phyloP scores from a whole-genome alignment of 2,797 vertebrate genomes.

The Neopelma chrysocephalum region DNA sequence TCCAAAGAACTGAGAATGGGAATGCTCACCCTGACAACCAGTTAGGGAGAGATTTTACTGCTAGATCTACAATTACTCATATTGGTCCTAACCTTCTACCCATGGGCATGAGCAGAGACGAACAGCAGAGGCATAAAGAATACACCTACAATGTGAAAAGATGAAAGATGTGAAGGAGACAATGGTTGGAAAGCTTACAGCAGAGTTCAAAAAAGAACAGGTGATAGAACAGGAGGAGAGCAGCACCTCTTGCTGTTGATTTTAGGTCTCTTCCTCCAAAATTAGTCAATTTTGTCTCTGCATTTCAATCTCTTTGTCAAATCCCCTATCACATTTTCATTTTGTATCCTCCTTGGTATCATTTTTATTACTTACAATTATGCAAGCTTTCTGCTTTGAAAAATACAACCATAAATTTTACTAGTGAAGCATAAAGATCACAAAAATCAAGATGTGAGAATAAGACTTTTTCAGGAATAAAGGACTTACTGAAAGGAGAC shows the following conservation, averaged over 20 bases:
- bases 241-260: background rate
- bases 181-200: slow-evolving; percentile 58
- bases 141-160: slow-evolving; percentile 21
- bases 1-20: background rate
- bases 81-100: background rate
- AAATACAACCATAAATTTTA: slow-evolving; percentile 49
- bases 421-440: slow-evolving; percentile 39
- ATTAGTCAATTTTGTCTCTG: slow-evolving; percentile 22
- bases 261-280: slow-evolving; percentile 31
- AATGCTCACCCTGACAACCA: background rate
- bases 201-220: background rate
- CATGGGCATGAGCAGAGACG: background rate
- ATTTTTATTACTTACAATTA: slow-evolving; percentile 12
- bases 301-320: slow-evolving; percentile 35
- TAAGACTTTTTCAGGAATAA: slow-evolving; percentile 57
- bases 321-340: background rate
- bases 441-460: slow-evolving; percentile 43
- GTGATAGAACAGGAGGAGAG: slow-evolving; percentile 4
- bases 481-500: slow-evolving; percentile 62
- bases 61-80: background rate
- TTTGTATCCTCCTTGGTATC: background rate
- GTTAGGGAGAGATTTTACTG: background rate
- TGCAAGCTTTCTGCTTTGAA: slow-evolving; percentile 66
- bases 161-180: slow-evolving; percentile 20
- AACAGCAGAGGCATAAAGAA: slow-evolving; percentile 41